Conservation (phyloP, 2,888 invertebrate species). For the Drosophila phalerata region DNA sequence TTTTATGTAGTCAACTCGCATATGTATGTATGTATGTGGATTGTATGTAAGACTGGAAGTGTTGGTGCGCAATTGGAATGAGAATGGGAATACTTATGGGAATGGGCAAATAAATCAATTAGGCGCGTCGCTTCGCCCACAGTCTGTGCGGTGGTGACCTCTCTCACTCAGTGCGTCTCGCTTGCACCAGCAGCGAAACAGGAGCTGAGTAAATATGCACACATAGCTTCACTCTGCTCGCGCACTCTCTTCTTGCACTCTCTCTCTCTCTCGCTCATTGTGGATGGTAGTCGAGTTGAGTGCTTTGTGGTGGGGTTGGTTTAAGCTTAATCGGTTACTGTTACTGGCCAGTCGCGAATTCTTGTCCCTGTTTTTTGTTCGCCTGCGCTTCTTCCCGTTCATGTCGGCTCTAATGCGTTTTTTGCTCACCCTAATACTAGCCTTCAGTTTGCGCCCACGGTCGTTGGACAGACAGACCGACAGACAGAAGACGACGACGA, state of each 20-base stretch:
- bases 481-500: neutral
- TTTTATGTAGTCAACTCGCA: constrained; percentile 22
- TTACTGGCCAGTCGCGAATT: constrained; percentile 62
- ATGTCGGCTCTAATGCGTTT: constrained; percentile 68
- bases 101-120: constrained; percentile 74
- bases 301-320: constrained; percentile 46
- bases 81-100: constrained; percentile 11
- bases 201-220: constrained; percentile 17
- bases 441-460: constrained; percentile 34
- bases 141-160: constrained; percentile 34
- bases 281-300: constrained; percentile 21
- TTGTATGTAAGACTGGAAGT: constrained; percentile 20
- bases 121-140: constrained; percentile 60
- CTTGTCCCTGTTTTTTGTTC: constrained; percentile 37
- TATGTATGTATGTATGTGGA: neutral
- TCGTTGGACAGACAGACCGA: constrained; percentile 12
- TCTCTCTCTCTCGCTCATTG: neutral
- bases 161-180: constrained; percentile 39
- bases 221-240: constrained; percentile 7
- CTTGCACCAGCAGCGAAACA: constrained; percentile 20
- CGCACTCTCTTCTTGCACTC: constrained; percentile 29
- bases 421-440: constrained; percentile 41
- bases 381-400: constrained; percentile 40
- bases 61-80: constrained; percentile 31
- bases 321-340: constrained; percentile 72